Evolutionary conservation across 1,140 invertebrate genomes (phyloP).

Genomic region (Drosophila pectinifera): DNA sequence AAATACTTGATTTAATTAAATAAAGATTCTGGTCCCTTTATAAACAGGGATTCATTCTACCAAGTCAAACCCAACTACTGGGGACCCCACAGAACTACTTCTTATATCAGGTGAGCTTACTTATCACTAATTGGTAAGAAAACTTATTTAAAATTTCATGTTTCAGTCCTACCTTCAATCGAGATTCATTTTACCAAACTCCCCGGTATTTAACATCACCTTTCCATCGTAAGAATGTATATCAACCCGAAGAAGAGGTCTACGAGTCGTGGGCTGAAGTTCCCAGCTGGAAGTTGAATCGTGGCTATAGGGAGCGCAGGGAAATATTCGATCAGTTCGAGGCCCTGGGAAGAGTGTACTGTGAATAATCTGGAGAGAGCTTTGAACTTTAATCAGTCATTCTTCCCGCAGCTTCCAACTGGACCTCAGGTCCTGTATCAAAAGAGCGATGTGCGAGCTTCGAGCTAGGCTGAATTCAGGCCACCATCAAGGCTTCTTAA

Average conservation of each 20-base stretch:
- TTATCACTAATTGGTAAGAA: no score
- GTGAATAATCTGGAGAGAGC: not conserved
- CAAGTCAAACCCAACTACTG: not conserved
- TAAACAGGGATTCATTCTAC: not conserved
- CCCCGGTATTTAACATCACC: constrained; percentile 35
- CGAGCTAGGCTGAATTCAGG: constrained; percentile 25
- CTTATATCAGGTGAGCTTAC: not conserved
- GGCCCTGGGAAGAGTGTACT: constrained; percentile 62
- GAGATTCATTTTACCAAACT: constrained; percentile 45
- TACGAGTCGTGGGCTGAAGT: constrained; percentile 57
- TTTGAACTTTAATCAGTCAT: not conserved
- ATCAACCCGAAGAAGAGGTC: constrained; percentile 19
- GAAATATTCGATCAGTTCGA: constrained; percentile 67
- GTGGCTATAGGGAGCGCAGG: constrained; percentile 58
- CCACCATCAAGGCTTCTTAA: constrained; percentile 29
- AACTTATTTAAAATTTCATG: not conserved
- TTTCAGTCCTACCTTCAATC: constrained; percentile 9
- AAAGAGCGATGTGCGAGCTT: constrained; percentile 67
- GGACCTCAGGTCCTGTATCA: constrained; percentile 62
- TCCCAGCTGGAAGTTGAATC: constrained; percentile 66
- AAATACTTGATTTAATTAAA: not conserved
- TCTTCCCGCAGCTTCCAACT: constrained; percentile 44
- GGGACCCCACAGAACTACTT: not conserved
- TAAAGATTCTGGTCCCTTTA: not conserved
- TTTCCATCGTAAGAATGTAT: not conserved